Percentiles rank a stretch among this genome's conserved stretches.
Conservation (phyloP, 2,888 invertebrate species). For the Drosophila kambysellisi region DNA sequence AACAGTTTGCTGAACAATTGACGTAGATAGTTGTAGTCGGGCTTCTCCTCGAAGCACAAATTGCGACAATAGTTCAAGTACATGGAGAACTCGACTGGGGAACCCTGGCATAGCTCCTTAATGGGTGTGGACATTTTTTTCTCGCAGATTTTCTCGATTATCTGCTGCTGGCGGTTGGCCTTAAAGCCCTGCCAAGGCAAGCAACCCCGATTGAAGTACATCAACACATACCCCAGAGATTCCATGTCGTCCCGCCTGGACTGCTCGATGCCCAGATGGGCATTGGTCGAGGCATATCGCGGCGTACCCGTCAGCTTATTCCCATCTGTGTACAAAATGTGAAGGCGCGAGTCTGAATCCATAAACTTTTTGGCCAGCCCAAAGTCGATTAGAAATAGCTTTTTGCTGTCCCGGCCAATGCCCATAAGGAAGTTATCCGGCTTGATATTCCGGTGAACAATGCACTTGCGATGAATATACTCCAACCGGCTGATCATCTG, state of each 20-base stretch:
- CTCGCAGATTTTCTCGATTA: background rate
- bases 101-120: background rate
- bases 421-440: background rate
- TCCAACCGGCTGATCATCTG: background rate
- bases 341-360: fast-evolving
- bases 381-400: background rate
- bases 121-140: background rate
- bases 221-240: background rate
- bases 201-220: background rate
- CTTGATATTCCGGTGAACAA: background rate
- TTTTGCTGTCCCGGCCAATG: background rate
- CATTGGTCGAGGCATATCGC: background rate
- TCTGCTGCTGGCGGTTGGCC: background rate
- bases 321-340: fast-evolving
- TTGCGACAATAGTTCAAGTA: background rate
- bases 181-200: background rate
- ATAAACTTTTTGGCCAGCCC: background rate
- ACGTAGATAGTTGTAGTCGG: background rate
- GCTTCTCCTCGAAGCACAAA: background rate
- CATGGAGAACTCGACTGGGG: background rate
- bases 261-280: background rate
- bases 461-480: background rate
- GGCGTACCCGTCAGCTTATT: background rate
- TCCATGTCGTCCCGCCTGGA: background rate
- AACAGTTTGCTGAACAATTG: background rate